Evolutionary conservation across 2,797 vertebrate genomes (phyloP).

Genomic region (Acanthis flammea): DNA sequence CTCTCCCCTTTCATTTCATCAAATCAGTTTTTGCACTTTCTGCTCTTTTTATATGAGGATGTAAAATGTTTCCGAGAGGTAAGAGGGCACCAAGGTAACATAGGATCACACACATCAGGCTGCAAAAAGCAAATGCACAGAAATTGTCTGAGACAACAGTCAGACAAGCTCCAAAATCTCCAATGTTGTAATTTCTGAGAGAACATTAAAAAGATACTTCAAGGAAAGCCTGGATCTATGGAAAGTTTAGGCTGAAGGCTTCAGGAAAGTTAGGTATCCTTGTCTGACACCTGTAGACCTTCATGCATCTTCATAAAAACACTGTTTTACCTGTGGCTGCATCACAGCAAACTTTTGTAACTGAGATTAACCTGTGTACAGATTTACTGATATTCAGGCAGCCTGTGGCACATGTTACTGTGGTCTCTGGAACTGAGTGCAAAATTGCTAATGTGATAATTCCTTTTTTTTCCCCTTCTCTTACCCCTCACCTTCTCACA

Average conservation of each 20-base stretch:
- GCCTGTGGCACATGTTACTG: background rate
- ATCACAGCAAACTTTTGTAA: background rate
- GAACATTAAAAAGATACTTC: background rate
- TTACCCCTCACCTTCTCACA: background rate
- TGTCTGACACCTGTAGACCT: background rate
- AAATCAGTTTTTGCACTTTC: background rate
- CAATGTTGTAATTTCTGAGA: background rate
- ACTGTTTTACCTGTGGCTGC: background rate
- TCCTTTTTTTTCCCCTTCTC: background rate
- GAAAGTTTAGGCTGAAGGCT: background rate
- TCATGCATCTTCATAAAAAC: background rate
- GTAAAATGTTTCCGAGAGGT: background rate
- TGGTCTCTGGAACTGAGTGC: background rate
- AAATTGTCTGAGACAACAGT: background rate
- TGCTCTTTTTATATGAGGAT: background rate
- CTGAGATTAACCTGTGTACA: background rate
- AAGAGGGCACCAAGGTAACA: background rate
- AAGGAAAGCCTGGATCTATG: background rate
- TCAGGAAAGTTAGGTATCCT: background rate
- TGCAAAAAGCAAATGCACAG: slow-evolving; percentile 22
- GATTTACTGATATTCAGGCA: background rate
- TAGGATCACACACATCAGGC: background rate
- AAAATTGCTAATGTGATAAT: background rate
- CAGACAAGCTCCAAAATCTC: background rate
- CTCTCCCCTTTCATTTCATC: background rate